Base-by-base conservation (phyloP, 2,888 invertebrate genomes). In the Prenolepis imparis region DNA sequence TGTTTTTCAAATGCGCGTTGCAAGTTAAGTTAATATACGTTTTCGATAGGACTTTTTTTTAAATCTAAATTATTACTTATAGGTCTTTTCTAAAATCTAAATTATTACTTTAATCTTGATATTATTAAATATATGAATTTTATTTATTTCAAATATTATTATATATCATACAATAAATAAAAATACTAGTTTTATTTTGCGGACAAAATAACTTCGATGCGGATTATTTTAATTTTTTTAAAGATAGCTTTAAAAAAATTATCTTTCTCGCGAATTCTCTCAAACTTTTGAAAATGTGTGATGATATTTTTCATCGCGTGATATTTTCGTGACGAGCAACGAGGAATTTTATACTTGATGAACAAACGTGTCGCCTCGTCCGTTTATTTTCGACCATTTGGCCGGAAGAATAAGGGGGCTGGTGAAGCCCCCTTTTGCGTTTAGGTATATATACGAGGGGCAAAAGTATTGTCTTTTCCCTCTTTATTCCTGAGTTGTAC, bases 401-500 rank as follows among this genome's bases (percentile, higher is more conserved):
- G 90, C 87, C 89, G 91, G 89, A 88, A 89, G 86, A 84, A 88
- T 87, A 90, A 89, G 90, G 90, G 52, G 77, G 87, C 85, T 88
- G 91, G 80, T 67, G 89, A 90, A 89, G 66, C 80, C 90, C 92
- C 91, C 87, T 32, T 55, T 6, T 80, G 74, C 84, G 85, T 72
- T 87, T 86, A 63, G 83, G 82, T 66, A 78, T 28, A 78, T 28
- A 28, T 57, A 63, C 73, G 68, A 85, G 84, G 88, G 89, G 92
- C 88, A 90, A 92, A 93, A 93, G 93, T 94, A 94, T 94, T 94
- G 94, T 94, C 93, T 91, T 91, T 77, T 91, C 91, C 87, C 88
- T 84, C 88, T 92, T 92, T 92, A 91, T 93, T 92, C 91, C 85
- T 90, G 87, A 81, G 90, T 89, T 89, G 48, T 64, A 88, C 83